Evolutionary conservation across 2,888 invertebrate species (phyloP), one percentile per base, ranked within the genome.

Genomic region (Drosophila anomelani): DNA sequence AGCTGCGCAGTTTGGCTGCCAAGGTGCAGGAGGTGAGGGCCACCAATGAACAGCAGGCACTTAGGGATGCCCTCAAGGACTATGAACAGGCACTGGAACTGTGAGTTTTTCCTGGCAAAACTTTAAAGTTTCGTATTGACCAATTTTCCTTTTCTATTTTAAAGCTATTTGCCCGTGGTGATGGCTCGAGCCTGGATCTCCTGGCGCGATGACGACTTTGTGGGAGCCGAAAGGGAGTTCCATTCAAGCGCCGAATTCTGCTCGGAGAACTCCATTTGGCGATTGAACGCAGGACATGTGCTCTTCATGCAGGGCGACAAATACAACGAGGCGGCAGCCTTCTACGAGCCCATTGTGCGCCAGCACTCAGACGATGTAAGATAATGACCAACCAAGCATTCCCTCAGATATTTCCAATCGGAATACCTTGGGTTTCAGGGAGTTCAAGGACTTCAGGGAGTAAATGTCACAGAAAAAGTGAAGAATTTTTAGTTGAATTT

Each of bases 141-240:
- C n/a, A n/a, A n/a, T n/a, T n/a, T n/a, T n/a, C n/a, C n/a, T 12
- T 29, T 1, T 1, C 6, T 12, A 0, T 26, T 12, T 3, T 10
- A 39, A 23, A 95, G 98, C 83, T 99, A 98, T 90, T 96, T 99
- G 73, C 99, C 99, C 0, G 98, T 99, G 1, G 94, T 99, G n/a
- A 99, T 99, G 99, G 98, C 98, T 0, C 98, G 99, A 92, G 99
- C 99, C 1, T 99, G 98, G 94, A 98, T 99, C 78, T 98, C 98
- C 90, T 99, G 99, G 99, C 98, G 99, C 79, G 94, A 97, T 92
- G 98, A 98, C 91, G 98, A 99, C 91, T 99, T 99, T 89, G 94
- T 95, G 2, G 98, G 98, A 90, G 99, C 99, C 2, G 99, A 99
- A 92, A 97, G 98, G 91, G 98, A 99, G 79, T 99, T 99, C 92